These are phyloP conservation scores for Hemaris fuciformis DNA, from an alignment of 2,888 invertebrate species.

Conservation along the genomic window DNA sequence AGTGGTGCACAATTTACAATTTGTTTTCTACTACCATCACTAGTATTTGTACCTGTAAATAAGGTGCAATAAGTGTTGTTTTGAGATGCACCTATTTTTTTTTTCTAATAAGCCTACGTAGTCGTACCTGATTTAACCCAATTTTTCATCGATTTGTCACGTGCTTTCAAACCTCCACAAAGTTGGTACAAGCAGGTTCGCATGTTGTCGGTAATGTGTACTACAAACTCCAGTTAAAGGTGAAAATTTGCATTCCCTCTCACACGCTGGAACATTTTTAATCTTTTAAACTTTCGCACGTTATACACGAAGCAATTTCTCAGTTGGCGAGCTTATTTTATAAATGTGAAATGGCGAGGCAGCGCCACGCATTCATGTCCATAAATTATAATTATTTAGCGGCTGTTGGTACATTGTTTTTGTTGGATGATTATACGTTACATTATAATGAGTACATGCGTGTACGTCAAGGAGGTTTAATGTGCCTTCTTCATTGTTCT, in stretches of 20 bases:
- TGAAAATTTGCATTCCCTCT: neutral
- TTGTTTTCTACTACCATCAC: too few relatives aligned
- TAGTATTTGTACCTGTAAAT: too few relatives aligned
- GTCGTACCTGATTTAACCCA: too few relatives aligned
- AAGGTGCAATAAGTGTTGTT: too few relatives aligned
- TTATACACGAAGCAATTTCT: neutral
- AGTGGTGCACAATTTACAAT: too few relatives aligned
- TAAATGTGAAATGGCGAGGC: neutral
- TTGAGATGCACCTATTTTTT: too few relatives aligned
- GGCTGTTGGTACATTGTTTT: neutral
- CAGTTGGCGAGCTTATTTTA: slow-evolving; percentile 2
- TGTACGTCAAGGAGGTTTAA: neutral
- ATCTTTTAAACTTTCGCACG: neutral
- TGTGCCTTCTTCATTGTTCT: neutral
- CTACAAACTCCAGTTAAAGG: neutral
- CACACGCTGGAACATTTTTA: neutral
- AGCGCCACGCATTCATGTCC: neutral
- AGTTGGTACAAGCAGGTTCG: neutral
- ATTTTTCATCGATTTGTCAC: too few relatives aligned
- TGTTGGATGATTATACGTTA: neutral
- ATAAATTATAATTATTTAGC: slow-evolving; percentile 10
- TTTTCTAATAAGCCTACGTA: too few relatives aligned
- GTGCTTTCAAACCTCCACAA: neutral
- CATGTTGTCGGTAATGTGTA: too few relatives aligned
- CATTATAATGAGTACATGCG: neutral